phyloP scores from a whole-genome alignment of 2,797 vertebrate genomes.

The Peromyscus attwateri region DNA sequence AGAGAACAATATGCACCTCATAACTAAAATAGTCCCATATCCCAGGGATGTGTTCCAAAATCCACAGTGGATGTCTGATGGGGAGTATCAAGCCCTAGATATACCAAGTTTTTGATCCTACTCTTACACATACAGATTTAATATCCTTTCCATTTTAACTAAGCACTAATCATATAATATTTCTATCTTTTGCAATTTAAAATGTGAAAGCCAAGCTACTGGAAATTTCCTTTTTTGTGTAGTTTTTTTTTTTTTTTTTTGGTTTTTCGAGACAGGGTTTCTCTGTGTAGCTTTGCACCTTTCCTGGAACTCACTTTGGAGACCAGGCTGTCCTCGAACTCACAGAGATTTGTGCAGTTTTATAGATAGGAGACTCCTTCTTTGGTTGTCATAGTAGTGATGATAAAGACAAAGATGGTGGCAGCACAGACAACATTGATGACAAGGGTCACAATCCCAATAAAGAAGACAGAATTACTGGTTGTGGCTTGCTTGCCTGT shows the following conservation, averaged over 20 bases:
- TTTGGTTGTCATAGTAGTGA: neutral
- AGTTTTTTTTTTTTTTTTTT: no score
- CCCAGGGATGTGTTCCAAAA: neutral
- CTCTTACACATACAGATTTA: neutral
- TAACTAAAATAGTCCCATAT: neutral
- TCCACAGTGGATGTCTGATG: neutral
- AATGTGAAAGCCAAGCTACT: neutral
- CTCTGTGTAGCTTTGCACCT: no score
- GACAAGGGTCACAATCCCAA: neutral
- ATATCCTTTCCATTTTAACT: neutral
- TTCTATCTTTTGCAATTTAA: neutral
- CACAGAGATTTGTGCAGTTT: no score
- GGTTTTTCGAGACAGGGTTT: no score
- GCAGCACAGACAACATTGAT: neutral
- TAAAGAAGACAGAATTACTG: neutral
- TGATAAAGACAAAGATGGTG: neutral
- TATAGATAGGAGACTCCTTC: neutral
- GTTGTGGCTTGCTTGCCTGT: neutral
- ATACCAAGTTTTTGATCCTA: neutral
- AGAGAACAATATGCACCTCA: neutral
- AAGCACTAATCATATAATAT: neutral
- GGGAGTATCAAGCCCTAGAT: accelerated
- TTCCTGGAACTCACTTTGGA: no score
- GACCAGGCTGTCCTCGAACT: no score
- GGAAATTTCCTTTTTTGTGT: neutral